Evolutionary conservation across 2,113 vertebrate species (phyloP).

Genomic region (Ciconia boyciana): DNA sequence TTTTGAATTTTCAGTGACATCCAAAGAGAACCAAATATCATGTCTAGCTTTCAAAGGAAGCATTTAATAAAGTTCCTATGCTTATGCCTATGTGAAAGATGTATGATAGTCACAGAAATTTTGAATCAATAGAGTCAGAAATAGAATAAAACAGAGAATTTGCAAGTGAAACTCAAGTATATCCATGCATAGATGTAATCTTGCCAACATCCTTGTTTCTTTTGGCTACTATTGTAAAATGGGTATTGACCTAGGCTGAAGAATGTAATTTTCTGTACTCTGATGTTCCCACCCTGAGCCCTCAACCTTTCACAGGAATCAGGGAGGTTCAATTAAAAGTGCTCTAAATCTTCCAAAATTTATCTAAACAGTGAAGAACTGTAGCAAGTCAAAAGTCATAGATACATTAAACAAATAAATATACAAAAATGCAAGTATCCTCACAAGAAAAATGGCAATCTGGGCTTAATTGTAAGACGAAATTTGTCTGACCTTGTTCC

Average conservation of each 20-base stretch:
- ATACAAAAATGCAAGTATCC: background rate
- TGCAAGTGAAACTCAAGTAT: background rate
- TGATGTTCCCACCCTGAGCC: background rate
- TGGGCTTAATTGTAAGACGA: background rate
- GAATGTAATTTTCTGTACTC: background rate
- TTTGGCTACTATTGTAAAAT: background rate
- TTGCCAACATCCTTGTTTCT: background rate
- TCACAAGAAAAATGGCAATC: background rate
- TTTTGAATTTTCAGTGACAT: background rate
- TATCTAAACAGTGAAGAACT: background rate
- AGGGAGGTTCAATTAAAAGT: background rate
- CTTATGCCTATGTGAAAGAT: background rate
- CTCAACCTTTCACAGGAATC: background rate
- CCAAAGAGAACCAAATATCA: background rate
- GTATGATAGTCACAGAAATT: background rate
- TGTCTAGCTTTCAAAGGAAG: background rate
- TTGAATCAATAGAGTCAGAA: background rate
- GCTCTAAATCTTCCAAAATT: background rate
- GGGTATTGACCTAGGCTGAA: background rate
- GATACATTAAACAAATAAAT: background rate
- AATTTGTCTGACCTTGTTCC: background rate
- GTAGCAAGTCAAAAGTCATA: background rate
- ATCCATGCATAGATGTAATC: background rate
- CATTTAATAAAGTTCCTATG: background rate
- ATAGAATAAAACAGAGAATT: background rate